Base-by-base conservation (phyloP, 1,140 invertebrate genomes). In the Neotoxoptera formosana region DNA sequence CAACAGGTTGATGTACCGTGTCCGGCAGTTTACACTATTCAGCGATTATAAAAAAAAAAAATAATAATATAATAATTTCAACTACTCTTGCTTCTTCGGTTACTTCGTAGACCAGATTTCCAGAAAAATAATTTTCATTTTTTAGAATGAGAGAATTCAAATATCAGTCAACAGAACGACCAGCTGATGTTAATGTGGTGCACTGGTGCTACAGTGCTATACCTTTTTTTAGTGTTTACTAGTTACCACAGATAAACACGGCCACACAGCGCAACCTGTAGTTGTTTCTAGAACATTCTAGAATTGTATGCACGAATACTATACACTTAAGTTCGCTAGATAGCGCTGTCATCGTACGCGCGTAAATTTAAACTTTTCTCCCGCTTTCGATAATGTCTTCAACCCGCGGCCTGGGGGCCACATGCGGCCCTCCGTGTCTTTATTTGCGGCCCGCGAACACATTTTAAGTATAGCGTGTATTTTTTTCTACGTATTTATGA, bases 211-310 rank as follows among this genome's bases (percentile, higher is more conserved):
- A 30, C 30, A 53, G 51, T 23, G 51, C 6, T 86, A 45, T 30
- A 45, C 21, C 25, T 47, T 45, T 86, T 7, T 7, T 41, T 83
- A 86, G 36, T 87, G 45, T 47, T 86, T 47, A 86, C 25, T 41
- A 7, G 45, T 86, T 41, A 36, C 20, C 34, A 23, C 36, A 9
- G 11, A 86, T 7, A 25, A 41, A 30, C 25, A 45, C 36, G 47
- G 11, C 9, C 45, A 47, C 45, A 23, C 30, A 47, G 67, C 90
- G 67, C 47, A 2, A 91, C 67, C 90, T 91, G 45, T n/a, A n/a
- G n/a, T 25, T 48, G 30, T 81, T 91, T 91, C 90, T 91, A 91
- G 90, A 91, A 91, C 3, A 83, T 91, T 91, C 90, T 91, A 81
- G 6, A n/a, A n/a, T 47, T 48, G 8, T 41, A 21, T 36, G 41